Conservation (phyloP, 2,797 vertebrate species). For the Pseudochirops cupreus region DNA sequence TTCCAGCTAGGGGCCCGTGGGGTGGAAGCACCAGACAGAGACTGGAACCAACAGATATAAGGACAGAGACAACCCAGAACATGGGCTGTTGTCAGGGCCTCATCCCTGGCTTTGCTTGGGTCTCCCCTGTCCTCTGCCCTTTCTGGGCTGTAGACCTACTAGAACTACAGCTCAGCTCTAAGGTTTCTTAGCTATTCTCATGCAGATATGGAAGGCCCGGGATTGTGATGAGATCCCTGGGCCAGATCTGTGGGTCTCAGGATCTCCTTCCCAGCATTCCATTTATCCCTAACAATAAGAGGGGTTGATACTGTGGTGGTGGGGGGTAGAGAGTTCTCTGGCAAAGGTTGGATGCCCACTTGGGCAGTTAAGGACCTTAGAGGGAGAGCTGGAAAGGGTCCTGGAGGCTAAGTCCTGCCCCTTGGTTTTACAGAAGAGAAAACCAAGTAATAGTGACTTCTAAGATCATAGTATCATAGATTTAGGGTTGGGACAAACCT, state of each 20-base stretch:
- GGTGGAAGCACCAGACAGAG: background rate
- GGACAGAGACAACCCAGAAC: background rate
- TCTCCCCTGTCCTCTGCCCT: background rate
- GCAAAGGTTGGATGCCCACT: background rate
- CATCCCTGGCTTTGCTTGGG: background rate
- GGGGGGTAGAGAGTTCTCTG: too few species aligned
- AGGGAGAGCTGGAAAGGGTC: background rate
- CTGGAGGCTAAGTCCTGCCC: background rate
- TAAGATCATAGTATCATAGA: background rate
- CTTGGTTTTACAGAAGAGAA: background rate
- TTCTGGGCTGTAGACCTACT: background rate
- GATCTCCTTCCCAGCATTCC: background rate
- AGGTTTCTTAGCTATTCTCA: background rate
- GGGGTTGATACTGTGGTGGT: background rate
- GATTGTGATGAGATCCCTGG: background rate
- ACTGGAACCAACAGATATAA: background rate
- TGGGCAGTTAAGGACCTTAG: background rate
- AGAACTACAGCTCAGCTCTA: background rate
- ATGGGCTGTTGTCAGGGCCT: background rate
- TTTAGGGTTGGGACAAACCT: background rate
- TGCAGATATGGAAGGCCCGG: background rate
- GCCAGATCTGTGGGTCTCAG: background rate
- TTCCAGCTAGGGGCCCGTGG: background rate
- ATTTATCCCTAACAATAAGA: background rate
- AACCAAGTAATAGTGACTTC: background rate